Conservation (phyloP, 92 coral and sea anemone genomes). For the Phenganax marumi region DNA sequence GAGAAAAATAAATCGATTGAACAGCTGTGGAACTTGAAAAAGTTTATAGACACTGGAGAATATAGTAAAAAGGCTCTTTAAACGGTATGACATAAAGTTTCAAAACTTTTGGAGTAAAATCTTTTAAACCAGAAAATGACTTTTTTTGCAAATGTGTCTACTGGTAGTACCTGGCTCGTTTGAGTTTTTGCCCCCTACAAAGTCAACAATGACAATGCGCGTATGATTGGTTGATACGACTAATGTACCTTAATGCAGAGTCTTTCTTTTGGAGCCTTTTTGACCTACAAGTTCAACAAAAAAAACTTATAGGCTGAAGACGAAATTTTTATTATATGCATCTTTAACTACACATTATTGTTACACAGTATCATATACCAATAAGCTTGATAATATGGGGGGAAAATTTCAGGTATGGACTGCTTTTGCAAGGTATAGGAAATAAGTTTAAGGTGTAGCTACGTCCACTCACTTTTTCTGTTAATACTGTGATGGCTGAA, state of each 20-base stretch:
- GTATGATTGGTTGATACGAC: background rate
- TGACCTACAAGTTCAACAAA: slow-evolving; percentile 63
- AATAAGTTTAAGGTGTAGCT: background rate
- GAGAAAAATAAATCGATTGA: too few relatives aligned
- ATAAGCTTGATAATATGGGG: too few relatives aligned
- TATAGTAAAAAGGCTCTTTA: background rate
- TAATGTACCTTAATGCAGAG: slow-evolving; percentile 81
- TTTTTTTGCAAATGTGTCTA: too few relatives aligned
- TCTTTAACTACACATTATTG: too few relatives aligned
- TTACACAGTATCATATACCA: too few relatives aligned
- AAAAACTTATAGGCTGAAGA: background rate
- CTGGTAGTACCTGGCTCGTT: too few relatives aligned
- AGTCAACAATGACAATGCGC: too few relatives aligned
- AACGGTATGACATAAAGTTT: background rate
- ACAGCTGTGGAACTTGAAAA: too few relatives aligned
- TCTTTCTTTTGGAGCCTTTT: slow-evolving; percentile 99
- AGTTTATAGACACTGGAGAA: background rate
- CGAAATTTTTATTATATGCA: background rate
- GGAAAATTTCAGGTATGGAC: too few relatives aligned
- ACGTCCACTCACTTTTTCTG: slow-evolving; percentile 74
- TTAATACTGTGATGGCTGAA: slow-evolving; percentile 70
- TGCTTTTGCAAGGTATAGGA: background rate
- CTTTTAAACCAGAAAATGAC: too few relatives aligned
- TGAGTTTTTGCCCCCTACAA: too few relatives aligned
- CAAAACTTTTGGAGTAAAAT: too few relatives aligned